phyloP scores from a whole-genome alignment of 2,888 invertebrate species.

The Phengaris alcon region DNA sequence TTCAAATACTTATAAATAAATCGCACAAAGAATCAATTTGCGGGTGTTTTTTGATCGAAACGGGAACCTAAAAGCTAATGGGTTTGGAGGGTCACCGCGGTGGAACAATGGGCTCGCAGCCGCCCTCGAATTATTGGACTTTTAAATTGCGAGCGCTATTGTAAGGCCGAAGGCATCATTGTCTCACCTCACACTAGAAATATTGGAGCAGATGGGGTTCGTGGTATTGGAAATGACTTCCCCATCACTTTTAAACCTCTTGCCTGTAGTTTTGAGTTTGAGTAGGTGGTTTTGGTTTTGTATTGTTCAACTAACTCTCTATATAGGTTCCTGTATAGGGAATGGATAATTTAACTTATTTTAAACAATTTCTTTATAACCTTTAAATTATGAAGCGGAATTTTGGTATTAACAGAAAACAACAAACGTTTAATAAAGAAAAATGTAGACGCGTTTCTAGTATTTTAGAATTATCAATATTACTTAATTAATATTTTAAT shows the following conservation, averaged over 20 bases:
- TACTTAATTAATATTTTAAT: no score
- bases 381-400: no score
- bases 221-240: not conserved
- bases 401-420: no score
- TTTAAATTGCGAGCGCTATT: slow-evolving; percentile 15
- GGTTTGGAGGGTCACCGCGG: slow-evolving; percentile 18
- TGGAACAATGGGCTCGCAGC: slow-evolving; percentile 4
- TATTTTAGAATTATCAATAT: no score
- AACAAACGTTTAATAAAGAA: no score
- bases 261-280: not conserved
- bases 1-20: not conserved
- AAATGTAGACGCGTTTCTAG: no score
- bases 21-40: slow-evolving; percentile 6
- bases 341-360: no score
- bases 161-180: not conserved
- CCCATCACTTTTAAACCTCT: not conserved
- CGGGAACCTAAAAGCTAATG: slow-evolving; percentile 3
- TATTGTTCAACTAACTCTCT: not conserved
- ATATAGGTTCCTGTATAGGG: no score
- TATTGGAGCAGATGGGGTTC: not conserved
- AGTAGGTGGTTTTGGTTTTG: not conserved
- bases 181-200: slow-evolving; percentile 7
- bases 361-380: no score
- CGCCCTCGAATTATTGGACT: slow-evolving; percentile 20
- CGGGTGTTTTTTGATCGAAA: slow-evolving; percentile 9